Evolutionary conservation across 2,113 vertebrate genomes (phyloP), one percentile per base, ranked within the genome.

Genomic region (Lagopus leucura): DNA sequence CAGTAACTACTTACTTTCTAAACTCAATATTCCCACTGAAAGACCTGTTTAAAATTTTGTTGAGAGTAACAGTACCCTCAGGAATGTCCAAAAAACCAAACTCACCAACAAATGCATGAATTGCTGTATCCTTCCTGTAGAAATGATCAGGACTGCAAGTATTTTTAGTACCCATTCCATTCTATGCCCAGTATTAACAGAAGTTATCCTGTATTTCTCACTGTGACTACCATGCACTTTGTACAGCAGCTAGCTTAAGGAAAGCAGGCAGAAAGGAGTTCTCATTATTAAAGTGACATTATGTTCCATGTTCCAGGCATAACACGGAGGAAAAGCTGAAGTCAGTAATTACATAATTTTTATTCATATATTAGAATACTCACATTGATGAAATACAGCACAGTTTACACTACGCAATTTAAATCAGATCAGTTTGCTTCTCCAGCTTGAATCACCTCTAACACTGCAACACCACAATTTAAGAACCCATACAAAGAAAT

Each of bases 1-100:
- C 95, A 97, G 96, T 95, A 97, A 93, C 97, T 95, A 96, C 89
- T 97, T 96, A 98, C 97, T 98, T 97, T 96, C 83, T 88, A 97
- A 97, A 97, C 90, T 96, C 97, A 97, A 96, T 97, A 97, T 95
- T 97, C 97, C 94, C 82, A 89, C 78, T 94, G 91, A 96, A 97
- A 97, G 94, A 93, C 94, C 92, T 95, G 96, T 98, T 97, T 97
- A 96, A 95, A 95, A 96, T 97, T 94, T 88, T 92, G 86, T 94
- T 89, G 61, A 86, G 72, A 95, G 72, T 96, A 97, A 97, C 34
- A 40, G 84, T 77, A 84, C 47, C 79, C 50, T 66, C 52, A 82
- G 64, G 81, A 89, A 43, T 24, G 34, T 82, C 82, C 79, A 57
- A 94, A 94, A 93, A 52, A 19, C 19, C 48, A 69, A 81, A 90